Conservation (phyloP, 2,797 vertebrate genomes). For the Peromyscus nudipes region DNA sequence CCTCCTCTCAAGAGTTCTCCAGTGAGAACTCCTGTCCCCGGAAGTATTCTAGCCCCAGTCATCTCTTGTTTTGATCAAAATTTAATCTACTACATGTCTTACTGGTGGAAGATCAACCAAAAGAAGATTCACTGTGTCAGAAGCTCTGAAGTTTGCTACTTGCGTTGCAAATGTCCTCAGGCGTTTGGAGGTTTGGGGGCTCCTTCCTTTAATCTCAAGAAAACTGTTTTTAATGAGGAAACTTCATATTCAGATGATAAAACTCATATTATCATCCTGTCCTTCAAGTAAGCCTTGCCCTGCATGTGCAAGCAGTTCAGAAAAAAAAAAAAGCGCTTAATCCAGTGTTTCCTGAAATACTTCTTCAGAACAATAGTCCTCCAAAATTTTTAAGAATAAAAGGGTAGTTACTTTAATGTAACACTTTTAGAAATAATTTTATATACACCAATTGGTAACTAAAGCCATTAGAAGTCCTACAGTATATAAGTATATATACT, state of each 20-base stretch:
- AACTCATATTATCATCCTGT: not conserved
- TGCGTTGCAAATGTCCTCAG: not conserved
- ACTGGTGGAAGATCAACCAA: not conserved
- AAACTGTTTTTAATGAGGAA: slow-evolving; percentile 33
- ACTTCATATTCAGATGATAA: not conserved
- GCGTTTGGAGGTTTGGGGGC: not conserved
- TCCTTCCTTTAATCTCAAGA: slow-evolving; percentile 34
- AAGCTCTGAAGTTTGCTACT: not conserved
- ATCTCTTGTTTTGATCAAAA: slow-evolving; percentile 42
- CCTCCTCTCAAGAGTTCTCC: not conserved
- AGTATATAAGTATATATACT: not conserved
- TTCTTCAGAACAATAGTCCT: not conserved
- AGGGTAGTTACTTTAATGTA: not conserved
- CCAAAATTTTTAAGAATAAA: slow-evolving; percentile 29
- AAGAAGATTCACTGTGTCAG: not conserved
- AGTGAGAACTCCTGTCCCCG: not conserved
- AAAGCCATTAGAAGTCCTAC: not conserved
- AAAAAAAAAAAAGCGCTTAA: not conserved
- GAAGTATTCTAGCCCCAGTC: not conserved
- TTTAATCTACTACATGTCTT: not conserved
- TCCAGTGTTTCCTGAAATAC: not conserved
- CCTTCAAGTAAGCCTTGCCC: not conserved
- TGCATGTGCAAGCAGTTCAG: not conserved
- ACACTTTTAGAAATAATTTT: not conserved
- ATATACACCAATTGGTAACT: not conserved